A percentile compares a stretch with the other conserved stretches of the same genome.
Evolutionary conservation across 2,888 invertebrate genomes (phyloP).

Genomic region (Pachymerium ferrugineum): DNA sequence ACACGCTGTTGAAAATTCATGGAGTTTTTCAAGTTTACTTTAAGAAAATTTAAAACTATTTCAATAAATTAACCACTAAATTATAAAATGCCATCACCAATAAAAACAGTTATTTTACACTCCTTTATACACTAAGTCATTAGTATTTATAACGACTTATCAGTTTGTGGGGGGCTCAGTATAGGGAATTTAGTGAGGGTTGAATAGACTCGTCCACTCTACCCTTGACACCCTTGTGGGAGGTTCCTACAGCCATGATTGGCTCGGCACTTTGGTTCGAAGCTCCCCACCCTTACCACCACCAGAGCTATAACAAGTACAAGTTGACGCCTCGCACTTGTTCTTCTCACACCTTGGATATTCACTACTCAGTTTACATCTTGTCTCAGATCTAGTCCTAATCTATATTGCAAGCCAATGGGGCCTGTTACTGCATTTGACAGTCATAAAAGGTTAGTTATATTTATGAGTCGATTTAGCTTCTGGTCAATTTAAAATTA

Average conservation of each 20-base stretch:
- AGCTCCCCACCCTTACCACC: background rate
- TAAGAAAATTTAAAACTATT: too few relatives aligned
- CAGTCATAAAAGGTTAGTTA: background rate
- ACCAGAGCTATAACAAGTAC: constrained; percentile 2
- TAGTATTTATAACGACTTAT: too few relatives aligned
- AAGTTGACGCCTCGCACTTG: constrained; percentile 21
- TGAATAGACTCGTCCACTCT: too few relatives aligned
- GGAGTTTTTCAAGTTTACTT: too few relatives aligned
- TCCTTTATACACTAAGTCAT: too few relatives aligned
- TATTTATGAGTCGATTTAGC: too few relatives aligned
- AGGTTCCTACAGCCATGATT: background rate
- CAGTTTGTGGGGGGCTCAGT: too few relatives aligned
- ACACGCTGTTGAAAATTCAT: too few relatives aligned
- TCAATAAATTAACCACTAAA: too few relatives aligned
- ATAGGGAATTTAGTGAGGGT: background rate
- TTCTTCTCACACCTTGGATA: constrained; percentile 21
- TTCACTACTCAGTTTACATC: background rate
- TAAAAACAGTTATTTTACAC: too few relatives aligned
- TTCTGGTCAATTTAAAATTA: too few relatives aligned
- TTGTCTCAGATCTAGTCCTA: background rate
- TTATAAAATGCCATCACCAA: too few relatives aligned
- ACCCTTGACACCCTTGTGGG: constrained; percentile 1
- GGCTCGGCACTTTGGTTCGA: background rate
- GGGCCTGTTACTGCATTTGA: background rate
- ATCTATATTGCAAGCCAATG: background rate